Percentiles rank a stretch among this genome's conserved stretches.
phyloP scores from a whole-genome alignment of 2,797 vertebrate species.

The Selene dorsalis region DNA sequence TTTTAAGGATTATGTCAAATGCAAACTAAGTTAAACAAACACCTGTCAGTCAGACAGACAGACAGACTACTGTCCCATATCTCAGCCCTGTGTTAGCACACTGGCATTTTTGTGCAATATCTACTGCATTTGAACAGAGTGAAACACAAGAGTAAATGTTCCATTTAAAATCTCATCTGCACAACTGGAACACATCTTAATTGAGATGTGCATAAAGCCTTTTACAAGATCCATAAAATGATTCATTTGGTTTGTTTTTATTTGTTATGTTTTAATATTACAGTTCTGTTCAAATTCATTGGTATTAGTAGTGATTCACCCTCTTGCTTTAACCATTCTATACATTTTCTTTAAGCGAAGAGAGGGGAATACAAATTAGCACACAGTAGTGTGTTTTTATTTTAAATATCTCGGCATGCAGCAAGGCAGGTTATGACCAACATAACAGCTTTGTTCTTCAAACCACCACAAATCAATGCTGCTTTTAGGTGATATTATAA shows the following conservation, averaged over 20 bases:
- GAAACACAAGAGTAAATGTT: constrained; percentile 20
- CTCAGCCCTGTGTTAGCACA: constrained; percentile 58
- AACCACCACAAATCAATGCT: constrained; percentile 80
- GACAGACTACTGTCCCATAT: constrained; percentile 18
- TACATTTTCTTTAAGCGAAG: constrained; percentile 67
- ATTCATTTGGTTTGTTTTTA: constrained; percentile 59
- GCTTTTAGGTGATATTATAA: neutral
- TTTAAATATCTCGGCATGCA: constrained; percentile 57
- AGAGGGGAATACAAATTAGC: constrained; percentile 51
- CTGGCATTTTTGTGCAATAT: constrained; percentile 39
- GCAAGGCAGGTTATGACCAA: constrained; percentile 64
- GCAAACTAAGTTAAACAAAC: constrained; percentile 21
- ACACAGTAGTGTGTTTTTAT: constrained; percentile 51
- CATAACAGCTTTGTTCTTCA: constrained; percentile 72
- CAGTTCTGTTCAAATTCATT: constrained; percentile 71
- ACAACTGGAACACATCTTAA: constrained; percentile 37
- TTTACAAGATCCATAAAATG: constrained; percentile 44
- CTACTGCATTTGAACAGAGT: constrained; percentile 36
- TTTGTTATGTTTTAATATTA: constrained; percentile 68
- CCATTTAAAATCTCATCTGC: constrained; percentile 44
- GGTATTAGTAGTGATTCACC: constrained; percentile 62
- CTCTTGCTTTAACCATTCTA: constrained; percentile 76
- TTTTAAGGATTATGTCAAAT: constrained; percentile 30
- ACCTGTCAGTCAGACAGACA: neutral
- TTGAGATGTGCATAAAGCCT: constrained; percentile 36